These are phyloP conservation scores for Samia ricini DNA, from an alignment of 1,140 invertebrate species.

Conservation along the genomic window DNA sequence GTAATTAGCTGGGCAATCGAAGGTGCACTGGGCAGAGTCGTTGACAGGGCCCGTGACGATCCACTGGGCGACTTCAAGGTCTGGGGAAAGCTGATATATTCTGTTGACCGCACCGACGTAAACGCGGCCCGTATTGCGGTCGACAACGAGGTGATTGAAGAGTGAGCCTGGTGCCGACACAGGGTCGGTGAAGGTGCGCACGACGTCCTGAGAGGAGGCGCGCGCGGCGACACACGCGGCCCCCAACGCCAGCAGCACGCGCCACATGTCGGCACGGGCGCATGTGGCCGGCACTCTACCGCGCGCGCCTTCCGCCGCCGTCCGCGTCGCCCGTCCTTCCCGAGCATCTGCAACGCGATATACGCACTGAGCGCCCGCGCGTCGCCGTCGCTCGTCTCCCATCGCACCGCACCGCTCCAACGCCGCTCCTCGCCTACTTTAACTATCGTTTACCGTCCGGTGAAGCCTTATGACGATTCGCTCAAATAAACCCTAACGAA, in stretches of 20 bases:
- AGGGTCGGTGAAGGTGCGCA: slow-evolving; percentile 81
- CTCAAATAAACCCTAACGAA: slow-evolving; percentile 27
- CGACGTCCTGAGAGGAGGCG: slow-evolving; percentile 79
- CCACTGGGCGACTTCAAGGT: slow-evolving; percentile 87
- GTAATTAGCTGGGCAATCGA: slow-evolving; percentile 87
- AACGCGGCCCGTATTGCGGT: slow-evolving; percentile 93
- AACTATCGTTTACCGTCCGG: slow-evolving; percentile 26
- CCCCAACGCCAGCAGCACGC: slow-evolving; percentile 73
- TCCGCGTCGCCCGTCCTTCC: slow-evolving; percentile 47
- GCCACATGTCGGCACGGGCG: slow-evolving; percentile 66
- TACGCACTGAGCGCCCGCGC: slow-evolving; percentile 57
- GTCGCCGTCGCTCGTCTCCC: slow-evolving; percentile 53
- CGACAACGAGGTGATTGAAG: slow-evolving; percentile 93
- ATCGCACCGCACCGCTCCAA: slow-evolving; percentile 65
- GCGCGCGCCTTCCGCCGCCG: slow-evolving; percentile 54
- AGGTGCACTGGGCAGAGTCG: slow-evolving; percentile 94
- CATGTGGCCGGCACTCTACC: slow-evolving; percentile 66
- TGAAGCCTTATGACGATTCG: slow-evolving; percentile 27
- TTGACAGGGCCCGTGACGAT: slow-evolving; percentile 93
- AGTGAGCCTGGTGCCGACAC: slow-evolving; percentile 75
- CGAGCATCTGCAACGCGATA: slow-evolving; percentile 67
- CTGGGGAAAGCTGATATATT: slow-evolving; percentile 94
- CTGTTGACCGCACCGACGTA: slow-evolving; percentile 97
- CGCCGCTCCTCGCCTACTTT: slow-evolving; percentile 33
- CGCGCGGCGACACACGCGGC: slow-evolving; percentile 67